Evolutionary conservation across 37 sponge, comb jelly and placozoan species (phyloP), one percentile per base, ranked within the genome.

Genomic region (Corticium candelabrum): DNA sequence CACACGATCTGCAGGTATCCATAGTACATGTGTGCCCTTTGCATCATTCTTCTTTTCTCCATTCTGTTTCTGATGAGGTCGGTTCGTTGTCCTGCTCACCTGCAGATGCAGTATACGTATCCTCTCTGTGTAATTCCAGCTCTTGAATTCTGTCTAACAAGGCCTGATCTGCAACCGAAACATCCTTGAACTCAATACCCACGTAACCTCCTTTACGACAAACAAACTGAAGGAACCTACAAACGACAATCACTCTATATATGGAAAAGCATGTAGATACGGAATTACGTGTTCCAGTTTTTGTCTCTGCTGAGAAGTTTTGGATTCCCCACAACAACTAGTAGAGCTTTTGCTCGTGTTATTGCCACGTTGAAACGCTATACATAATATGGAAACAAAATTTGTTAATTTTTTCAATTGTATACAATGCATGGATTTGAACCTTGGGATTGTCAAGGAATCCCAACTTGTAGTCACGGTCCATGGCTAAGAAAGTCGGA

Each of bases 311-410:
- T 15, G 31, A 88, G 79, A 1, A 88, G 78, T 57, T 81, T 57
- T 3, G 93, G 93, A 40, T 92, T 87, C 38, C 90, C 89, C 3
- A 92, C 41, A 38, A 89, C 85, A 37, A 92, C 67, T 5, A 87
- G 74, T 74, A 92, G 37, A 11, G 85, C 87, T 73, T 89, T 80
- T 0, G 87, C 89, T 71, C 93, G 74, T 35, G 89, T 88, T 34
- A 91, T 84, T 67, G 93, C 85, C 4, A 91, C 93, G 76, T 91
- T 91, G 86, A 91, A 88, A 21, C 93, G 36, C 74, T 88, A 50
- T 21, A 50, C 62, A 50, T 21, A 50, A 50, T 50, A 21, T 50
- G 15, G 21, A 50, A 50, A 50, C 11, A 50, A 50, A 21, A 50
- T 21, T 50, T 27, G 21, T 50, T 27, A 50, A 11, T 50, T 11